phyloP scores from a whole-genome alignment of 2,113 vertebrate genomes.

The Eptesicus fuscus region DNA sequence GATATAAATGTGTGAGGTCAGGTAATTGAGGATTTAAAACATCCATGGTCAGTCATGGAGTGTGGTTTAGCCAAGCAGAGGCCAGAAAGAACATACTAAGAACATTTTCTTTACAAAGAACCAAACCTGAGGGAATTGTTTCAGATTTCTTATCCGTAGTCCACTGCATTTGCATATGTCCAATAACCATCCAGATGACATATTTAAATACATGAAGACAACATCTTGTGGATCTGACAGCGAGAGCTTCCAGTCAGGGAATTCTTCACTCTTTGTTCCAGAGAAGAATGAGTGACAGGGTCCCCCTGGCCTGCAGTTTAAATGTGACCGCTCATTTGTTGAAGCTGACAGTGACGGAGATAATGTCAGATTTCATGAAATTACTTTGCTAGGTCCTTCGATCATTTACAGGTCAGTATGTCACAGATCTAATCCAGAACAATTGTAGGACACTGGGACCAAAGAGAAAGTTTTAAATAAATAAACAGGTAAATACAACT shows the following conservation, averaged over 20 bases:
- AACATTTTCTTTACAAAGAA: background rate
- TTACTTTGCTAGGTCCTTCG: background rate
- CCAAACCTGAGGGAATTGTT: background rate
- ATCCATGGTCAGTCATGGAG: background rate
- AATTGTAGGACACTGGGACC: background rate
- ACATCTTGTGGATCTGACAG: background rate
- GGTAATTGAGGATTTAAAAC: background rate
- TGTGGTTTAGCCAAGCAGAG: background rate
- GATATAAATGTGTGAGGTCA: background rate
- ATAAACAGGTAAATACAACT: background rate
- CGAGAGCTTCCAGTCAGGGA: background rate
- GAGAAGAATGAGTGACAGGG: background rate
- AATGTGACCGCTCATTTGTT: background rate
- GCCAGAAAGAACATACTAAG: background rate
- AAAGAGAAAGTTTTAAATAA: background rate
- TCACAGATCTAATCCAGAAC: background rate
- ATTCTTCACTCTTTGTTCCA: background rate
- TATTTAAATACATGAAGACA: background rate
- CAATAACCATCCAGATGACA: background rate
- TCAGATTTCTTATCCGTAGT: background rate
- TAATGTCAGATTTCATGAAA: conserved; percentile 7
- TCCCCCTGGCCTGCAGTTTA: background rate
- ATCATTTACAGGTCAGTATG: background rate
- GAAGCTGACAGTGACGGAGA: background rate
- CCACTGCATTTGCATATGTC: background rate